These are phyloP conservation scores for Argyrosomus regius DNA, from an alignment of 2,797 vertebrate genomes.

Conservation along the genomic window DNA sequence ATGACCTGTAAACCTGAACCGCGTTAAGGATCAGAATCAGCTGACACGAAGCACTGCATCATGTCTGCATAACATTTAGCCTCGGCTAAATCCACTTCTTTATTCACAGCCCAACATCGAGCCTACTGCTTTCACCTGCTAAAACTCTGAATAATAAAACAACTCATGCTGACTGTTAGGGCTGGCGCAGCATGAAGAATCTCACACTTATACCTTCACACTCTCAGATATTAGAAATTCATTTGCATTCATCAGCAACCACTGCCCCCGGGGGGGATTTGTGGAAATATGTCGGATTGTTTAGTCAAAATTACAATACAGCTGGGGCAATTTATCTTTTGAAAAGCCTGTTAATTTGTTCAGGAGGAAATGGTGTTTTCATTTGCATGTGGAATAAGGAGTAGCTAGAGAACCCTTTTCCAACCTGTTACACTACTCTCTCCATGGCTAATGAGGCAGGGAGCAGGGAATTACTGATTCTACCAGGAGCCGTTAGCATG, in stretches of 20 bases:
- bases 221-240: slow-evolving; percentile 71
- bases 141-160: slow-evolving; percentile 43
- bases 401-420: slow-evolving; percentile 75
- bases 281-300: slow-evolving; percentile 81
- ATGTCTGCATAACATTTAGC: background rate
- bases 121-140: slow-evolving; percentile 32
- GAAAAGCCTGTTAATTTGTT: slow-evolving; percentile 87
- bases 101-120: slow-evolving; percentile 19
- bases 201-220: slow-evolving; percentile 66
- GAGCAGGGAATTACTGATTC: slow-evolving; percentile 71
- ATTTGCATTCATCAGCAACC: slow-evolving; percentile 83
- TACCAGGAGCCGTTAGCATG: slow-evolving; percentile 73
- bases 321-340: slow-evolving; percentile 87
- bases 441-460: slow-evolving; percentile 80
- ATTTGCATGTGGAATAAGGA: slow-evolving; percentile 86
- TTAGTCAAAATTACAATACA: slow-evolving; percentile 86
- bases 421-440: slow-evolving; percentile 79
- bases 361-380: slow-evolving; percentile 81
- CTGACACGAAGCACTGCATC: slow-evolving; percentile 14
- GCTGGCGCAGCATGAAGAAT: slow-evolving; percentile 47
- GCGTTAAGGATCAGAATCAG: slow-evolving; percentile 37
- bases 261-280: slow-evolving; percentile 63
- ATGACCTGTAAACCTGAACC: slow-evolving; percentile 48
- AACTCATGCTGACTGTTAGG: slow-evolving; percentile 31
- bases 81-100: slow-evolving; percentile 32